A percentile compares a stretch with the other conserved stretches of the same genome.
Conservation (phyloP, 2,888 invertebrate species). For the Hemicrepidius hirtus region DNA sequence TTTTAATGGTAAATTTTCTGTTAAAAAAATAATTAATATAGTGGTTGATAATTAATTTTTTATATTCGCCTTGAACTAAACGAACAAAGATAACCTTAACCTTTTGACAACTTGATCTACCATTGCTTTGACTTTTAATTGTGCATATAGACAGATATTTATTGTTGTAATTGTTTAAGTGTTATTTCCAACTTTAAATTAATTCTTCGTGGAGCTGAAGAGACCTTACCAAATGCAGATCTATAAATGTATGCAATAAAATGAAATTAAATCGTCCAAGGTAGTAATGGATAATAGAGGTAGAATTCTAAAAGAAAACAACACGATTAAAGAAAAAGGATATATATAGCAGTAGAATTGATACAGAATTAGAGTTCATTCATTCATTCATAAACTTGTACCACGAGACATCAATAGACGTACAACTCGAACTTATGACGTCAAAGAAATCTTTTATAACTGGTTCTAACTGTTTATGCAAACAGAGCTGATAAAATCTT, state of each 20-base stretch:
- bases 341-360: background rate
- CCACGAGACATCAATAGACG: slow-evolving; percentile 13
- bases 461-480: slow-evolving; percentile 21
- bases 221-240: too few species aligned
- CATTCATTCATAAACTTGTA: slow-evolving; percentile 14
- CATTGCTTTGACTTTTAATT: slow-evolving; percentile 7
- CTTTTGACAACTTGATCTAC: slow-evolving; percentile 7
- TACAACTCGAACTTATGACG: slow-evolving; percentile 13
- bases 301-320: background rate
- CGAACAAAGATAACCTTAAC: slow-evolving; percentile 2
- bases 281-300: too few species aligned
- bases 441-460: slow-evolving; percentile 6
- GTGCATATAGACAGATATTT: background rate
- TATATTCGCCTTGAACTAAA: slow-evolving; percentile 12
- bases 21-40: background rate
- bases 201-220: too few species aligned
- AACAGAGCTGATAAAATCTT: slow-evolving; percentile 1
- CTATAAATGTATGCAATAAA: background rate
- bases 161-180: background rate
- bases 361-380: slow-evolving; percentile 5
- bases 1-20: background rate
- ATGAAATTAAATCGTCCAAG: background rate
- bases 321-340: slow-evolving; percentile 1
- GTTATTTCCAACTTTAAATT: background rate
- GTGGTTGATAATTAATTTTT: background rate